Conservation (phyloP, 2,113 vertebrate species). For the Xyrauchen texanus region DNA sequence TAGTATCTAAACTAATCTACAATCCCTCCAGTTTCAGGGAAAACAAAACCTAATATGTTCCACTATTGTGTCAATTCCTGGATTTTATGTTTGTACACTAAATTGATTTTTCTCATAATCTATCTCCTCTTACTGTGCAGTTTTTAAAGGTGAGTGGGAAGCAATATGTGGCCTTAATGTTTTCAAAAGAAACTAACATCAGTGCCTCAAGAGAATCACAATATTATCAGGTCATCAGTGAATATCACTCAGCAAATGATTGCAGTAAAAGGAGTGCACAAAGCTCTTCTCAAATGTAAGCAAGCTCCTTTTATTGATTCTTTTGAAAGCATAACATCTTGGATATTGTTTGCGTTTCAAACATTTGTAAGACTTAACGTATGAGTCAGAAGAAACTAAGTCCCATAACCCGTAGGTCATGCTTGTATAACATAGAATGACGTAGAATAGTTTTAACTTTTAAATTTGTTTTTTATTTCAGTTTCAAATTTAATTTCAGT, state of each 20-base stretch:
- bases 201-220: not conserved
- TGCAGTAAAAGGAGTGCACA: not conserved
- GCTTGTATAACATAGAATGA: no score
- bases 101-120: no score
- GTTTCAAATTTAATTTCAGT: no score
- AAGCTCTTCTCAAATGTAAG: slow-evolving; percentile 6
- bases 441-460: no score
- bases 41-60: not conserved
- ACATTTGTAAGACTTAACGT: no score
- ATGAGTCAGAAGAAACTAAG: no score
- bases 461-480: no score
- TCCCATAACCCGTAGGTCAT: no score
- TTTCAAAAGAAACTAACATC: not conserved
- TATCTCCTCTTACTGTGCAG: not conserved
- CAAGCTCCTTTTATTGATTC: not conserved
- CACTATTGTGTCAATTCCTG: no score
- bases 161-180: not conserved
- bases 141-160: not conserved
- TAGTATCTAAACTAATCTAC: no score
- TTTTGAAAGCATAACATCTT: not conserved
- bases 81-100: not conserved
- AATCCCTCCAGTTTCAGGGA: not conserved
- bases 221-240: not conserved
- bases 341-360: no score
- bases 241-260: slow-evolving; percentile 1